Evolutionary conservation across 2,113 vertebrate genomes (phyloP), one percentile per base, ranked within the genome.

Genomic region (Nettapus auritus): DNA sequence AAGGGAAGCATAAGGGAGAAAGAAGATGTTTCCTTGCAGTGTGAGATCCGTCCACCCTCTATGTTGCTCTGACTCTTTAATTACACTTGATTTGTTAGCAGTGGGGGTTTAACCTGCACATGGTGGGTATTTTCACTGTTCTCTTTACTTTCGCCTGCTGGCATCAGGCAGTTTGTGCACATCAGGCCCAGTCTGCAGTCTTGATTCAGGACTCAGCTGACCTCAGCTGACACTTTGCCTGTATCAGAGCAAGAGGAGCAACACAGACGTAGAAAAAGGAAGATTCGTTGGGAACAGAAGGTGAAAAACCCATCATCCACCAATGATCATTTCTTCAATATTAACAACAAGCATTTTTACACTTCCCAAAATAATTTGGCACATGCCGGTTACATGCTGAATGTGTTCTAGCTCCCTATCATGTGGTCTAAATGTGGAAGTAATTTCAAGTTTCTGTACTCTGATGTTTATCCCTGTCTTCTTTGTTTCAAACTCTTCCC

Each of bases 41-140:
- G 15, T 33, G 74, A 85, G 44, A 77, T 82, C 23, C 44, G 82
- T 86, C 38, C 77, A 73, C 19, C 31, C 13, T 64, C 28, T 86
- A 71, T 56, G 56, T 79, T 84, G n/a, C 31, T 88, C 69, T 85
- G 81, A 62, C 31, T 94, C 86, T 74, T 92, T 94, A 95, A 92
- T 90, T 93, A 66, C 62, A 69, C 62, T 92, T 92, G 44, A 94
- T 93, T 90, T 89, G 70, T 69, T 73, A 94, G 53, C 88, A 87
- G 77, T 91, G 50, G 62, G 83, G 40, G 69, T 82, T 96, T 94
- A 90, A 87, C 77, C 66, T 82, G 76, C 62, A 29, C 0, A 1
- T 86, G 79, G 46, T 64, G 68, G 55, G 38, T 81, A 81, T 78
- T 92, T 89, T 90, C 77, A 64, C 76, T 75, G 85, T 68, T 88